Evolutionary conservation across 2,888 invertebrate genomes (phyloP), one percentile per base, ranked within the genome.

Genomic region (Trachelus iudaicus): DNA sequence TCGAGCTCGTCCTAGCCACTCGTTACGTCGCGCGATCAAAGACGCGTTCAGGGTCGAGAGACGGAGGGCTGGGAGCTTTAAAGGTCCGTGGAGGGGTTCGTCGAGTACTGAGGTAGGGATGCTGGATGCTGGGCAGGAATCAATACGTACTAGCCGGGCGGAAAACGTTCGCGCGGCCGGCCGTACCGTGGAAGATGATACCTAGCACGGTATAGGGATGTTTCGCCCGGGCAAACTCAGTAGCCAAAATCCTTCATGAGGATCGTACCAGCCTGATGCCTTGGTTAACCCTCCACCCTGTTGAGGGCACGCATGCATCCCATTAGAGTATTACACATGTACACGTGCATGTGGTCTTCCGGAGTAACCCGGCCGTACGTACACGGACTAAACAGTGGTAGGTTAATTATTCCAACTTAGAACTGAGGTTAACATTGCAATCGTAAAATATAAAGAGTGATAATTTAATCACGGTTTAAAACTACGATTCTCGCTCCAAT

Each of bases 141-240:
- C 87, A 84, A 87, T 87, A 87, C 85, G 84, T 85, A 83, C 84
- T 86, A 87, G 85, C 84, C 83, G 83, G 79, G 81, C 77, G 82
- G 81, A 84, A 84, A 83, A 83, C 84, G 80, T 87, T 83, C 76
- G 69, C 40, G 40, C 40, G 40, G 40, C 40, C 40, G 23, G 40
- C 9, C 9, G 15, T 56, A 23, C 23, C 23, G 40, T 56, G 40
- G 40, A 56, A 56, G 23, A 56, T 56, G 40, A 56, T 23, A 56
- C 23, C 40, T 56, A 56, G 40, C 40, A 40, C 15, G 40, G 23
- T 56, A 23, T 6, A 56, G 23, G 40, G 40, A 1, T 56, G 23
- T 56, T 56, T 56, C 40, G 40, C 40, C 40, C 40, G 40, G 40
- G 40, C 40, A 56, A 56, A 56, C 6, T 56, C 40, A 56, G 40